Conservation (phyloP, 2,113 vertebrate species). For the Meriones unguiculatus region DNA sequence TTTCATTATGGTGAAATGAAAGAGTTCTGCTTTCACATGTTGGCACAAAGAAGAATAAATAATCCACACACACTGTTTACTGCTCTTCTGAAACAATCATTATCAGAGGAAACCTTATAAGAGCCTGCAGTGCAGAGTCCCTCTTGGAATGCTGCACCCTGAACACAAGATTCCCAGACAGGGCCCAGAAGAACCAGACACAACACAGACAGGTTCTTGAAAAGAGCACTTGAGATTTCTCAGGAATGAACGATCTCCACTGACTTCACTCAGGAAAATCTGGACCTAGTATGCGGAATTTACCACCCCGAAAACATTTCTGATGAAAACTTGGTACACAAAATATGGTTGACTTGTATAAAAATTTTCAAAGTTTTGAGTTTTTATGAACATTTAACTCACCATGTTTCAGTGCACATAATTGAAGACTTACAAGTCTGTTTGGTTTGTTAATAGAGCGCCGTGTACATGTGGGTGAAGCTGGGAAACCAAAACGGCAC, state of each 20-base stretch:
- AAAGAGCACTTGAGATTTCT: slow-evolving; percentile 12
- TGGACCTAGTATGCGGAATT: not conserved
- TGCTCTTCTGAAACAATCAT: not conserved
- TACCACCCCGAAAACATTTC: not conserved
- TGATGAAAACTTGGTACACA: not conserved
- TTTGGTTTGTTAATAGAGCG: not conserved
- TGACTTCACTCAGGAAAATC: not conserved
- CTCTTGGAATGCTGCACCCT: not conserved
- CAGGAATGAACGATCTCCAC: not conserved
- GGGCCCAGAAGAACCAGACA: not conserved
- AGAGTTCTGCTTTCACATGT: not conserved
- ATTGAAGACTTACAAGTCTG: not conserved
- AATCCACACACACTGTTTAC: not conserved
- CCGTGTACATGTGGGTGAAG: not conserved
- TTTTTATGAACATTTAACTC: not conserved
- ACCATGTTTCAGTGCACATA: not conserved
- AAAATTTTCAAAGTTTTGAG: not conserved
- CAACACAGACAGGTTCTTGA: not conserved
- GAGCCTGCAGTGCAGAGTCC: not conserved
- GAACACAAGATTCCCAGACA: not conserved
- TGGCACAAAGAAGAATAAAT: not conserved
- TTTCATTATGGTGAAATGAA: not conserved
- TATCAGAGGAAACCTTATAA: not conserved
- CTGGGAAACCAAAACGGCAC: not conserved
- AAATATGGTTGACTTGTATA: not conserved